These are phyloP conservation scores for Bathybates hornii DNA, from an alignment of 2,113 vertebrate genomes.

Conservation along the genomic window DNA sequence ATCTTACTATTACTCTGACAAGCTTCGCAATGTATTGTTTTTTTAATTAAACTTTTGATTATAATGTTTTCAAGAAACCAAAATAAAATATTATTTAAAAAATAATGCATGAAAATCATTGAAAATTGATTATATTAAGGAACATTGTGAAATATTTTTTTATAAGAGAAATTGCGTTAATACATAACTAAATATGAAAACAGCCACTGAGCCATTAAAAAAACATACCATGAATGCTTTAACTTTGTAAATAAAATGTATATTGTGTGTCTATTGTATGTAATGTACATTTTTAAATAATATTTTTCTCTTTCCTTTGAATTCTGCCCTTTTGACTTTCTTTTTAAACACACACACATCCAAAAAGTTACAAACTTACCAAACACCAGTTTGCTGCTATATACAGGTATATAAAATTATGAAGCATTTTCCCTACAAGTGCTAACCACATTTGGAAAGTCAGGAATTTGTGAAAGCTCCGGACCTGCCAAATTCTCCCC, in stretches of 20 bases:
- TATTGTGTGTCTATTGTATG: background rate
- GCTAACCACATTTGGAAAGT: conserved; percentile 48
- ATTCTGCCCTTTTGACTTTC: background rate
- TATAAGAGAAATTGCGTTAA: background rate
- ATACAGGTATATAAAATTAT: conserved; percentile 36
- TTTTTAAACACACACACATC: background rate
- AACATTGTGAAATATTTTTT: background rate
- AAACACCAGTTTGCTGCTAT: background rate
- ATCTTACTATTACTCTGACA: background rate
- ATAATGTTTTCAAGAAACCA: background rate
- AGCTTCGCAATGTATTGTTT: background rate
- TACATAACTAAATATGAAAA: background rate
- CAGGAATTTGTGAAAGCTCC: conserved; percentile 41
- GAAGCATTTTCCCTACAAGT: conserved; percentile 21
- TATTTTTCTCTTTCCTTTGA: background rate
- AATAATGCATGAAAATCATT: background rate
- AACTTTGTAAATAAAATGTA: background rate
- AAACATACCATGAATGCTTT: background rate
- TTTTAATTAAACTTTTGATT: background rate
- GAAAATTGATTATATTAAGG: background rate
- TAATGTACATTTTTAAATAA: background rate
- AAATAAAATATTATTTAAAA: background rate
- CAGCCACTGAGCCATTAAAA: background rate
- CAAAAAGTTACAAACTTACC: background rate
- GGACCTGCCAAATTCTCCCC: conserved; percentile 45